These are phyloP conservation scores for Bombus polaris DNA, from an alignment of 1,140 invertebrate species.

Conservation along the genomic window DNA sequence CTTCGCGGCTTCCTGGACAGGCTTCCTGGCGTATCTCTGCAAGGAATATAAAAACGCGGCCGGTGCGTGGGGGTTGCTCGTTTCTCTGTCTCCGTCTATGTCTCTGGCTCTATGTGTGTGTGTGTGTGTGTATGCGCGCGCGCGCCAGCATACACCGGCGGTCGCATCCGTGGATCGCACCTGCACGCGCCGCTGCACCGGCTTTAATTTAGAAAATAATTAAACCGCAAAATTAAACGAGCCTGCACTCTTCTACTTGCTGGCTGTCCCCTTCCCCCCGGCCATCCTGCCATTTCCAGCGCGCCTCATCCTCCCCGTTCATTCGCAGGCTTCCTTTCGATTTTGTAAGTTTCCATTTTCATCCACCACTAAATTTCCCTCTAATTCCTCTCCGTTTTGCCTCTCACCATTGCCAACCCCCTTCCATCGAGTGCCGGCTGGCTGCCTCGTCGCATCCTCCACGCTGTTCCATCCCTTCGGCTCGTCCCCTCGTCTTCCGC, in stretches of 20 bases:
- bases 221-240: conserved; percentile 77
- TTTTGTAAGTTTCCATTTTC: neutral
- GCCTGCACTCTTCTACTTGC: conserved; percentile 46
- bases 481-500: neutral
- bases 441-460: neutral
- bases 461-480: neutral
- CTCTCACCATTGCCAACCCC: neutral
- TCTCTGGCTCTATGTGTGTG: neutral
- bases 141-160: neutral
- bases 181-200: conserved; percentile 25
- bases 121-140: neutral
- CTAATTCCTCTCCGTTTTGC: neutral
- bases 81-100: neutral
- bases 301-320: neutral
- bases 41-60: conserved; percentile 71
- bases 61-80: conserved; percentile 30
- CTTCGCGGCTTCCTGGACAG: conserved; percentile 50
- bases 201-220: conserved; percentile 80
- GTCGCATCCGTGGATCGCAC: neutral
- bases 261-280: conserved; percentile 13
- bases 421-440: conserved; percentile 14
- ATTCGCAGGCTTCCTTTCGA: conserved; percentile 16
- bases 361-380: conserved; percentile 2
- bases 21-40: conserved; percentile 67
- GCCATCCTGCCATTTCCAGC: neutral